These are phyloP conservation scores for Pseudopodoces humilis DNA, from an alignment of 2,113 vertebrate genomes.

Conservation along the genomic window DNA sequence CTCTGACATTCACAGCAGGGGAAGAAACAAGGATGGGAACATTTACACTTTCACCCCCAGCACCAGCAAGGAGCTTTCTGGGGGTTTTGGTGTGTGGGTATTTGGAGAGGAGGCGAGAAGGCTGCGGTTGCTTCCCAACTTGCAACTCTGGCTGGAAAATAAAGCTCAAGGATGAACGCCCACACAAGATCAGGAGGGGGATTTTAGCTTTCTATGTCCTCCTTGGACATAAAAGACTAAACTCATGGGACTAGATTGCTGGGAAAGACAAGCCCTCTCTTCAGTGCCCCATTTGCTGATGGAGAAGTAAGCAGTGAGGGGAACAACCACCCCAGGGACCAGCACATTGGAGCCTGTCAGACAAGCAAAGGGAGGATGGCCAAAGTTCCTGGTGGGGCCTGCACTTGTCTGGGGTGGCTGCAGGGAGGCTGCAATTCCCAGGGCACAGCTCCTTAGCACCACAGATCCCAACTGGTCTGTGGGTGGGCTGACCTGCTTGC, in stretches of 20 bases:
- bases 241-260: neutral
- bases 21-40: neutral
- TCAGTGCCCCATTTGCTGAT: neutral
- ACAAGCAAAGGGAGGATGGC: neutral
- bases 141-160: neutral
- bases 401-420: neutral
- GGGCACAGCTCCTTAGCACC: neutral
- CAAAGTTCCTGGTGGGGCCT: fast-evolving
- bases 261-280: neutral
- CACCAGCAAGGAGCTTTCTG: neutral
- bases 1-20: neutral
- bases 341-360: neutral
- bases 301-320: neutral
- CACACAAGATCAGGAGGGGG: neutral
- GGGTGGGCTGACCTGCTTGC: neutral
- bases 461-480: neutral
- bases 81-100: neutral
- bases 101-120: neutral
- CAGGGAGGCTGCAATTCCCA: neutral
- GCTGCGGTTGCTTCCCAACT: neutral
- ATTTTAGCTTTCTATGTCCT: neutral
- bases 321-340: neutral
- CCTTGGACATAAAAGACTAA: neutral
- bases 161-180: neutral
- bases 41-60: neutral